Evolutionary conservation across 2,113 vertebrate species (phyloP).

Genomic region (Phaetusa simplex): DNA sequence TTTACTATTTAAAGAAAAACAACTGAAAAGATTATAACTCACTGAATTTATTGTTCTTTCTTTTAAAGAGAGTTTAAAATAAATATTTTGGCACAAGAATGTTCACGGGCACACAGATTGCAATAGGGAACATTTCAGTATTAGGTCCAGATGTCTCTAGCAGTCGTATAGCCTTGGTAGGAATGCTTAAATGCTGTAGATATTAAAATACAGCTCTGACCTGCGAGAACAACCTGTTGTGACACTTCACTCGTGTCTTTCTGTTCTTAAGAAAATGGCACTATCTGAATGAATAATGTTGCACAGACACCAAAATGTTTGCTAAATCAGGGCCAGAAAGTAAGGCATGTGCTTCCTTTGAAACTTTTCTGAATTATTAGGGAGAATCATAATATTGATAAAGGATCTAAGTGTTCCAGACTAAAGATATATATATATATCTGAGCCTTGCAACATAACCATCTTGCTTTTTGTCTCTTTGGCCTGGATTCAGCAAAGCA

Average conservation of each 20-base stretch:
- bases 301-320: not conserved
- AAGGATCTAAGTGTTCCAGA: not conserved
- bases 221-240: not conserved
- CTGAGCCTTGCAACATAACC: not conserved
- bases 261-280: not conserved
- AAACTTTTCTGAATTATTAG: not conserved
- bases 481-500: constrained; percentile 31
- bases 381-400: not conserved
- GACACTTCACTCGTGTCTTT: not conserved
- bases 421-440: not conserved
- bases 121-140: not conserved
- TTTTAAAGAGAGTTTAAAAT: not conserved
- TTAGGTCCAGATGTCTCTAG: constrained; percentile 33
- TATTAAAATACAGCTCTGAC: not conserved
- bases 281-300: not conserved
- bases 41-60: not conserved
- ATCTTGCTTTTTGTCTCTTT: not conserved
- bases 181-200: not conserved
- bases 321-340: not conserved
- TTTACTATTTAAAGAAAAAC: constrained; percentile 1
- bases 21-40: not conserved
- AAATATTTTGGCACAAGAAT: not conserved
- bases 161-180: constrained; percentile 11
- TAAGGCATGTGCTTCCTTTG: not conserved
- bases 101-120: not conserved